Evolutionary conservation across 2,888 invertebrate genomes (phyloP).

Genomic region (Hyposoter dolosus): DNA sequence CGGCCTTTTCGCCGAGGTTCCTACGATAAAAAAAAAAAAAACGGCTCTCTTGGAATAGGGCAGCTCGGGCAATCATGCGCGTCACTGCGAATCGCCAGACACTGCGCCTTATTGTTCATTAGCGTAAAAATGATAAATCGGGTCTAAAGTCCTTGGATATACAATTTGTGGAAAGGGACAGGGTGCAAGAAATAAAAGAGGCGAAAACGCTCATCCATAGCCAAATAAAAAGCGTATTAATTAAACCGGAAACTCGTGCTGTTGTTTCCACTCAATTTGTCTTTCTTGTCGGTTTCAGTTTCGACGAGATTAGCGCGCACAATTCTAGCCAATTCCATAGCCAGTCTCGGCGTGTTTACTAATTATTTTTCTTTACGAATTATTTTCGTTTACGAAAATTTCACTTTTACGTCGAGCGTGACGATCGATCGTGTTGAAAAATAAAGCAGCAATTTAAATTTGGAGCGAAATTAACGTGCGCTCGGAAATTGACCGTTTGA

Average conservation of each 20-base stretch:
- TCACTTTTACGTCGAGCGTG: background rate
- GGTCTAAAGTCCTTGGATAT: background rate
- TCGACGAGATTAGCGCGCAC: slow-evolving; percentile 14
- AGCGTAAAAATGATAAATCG: slow-evolving; percentile 9
- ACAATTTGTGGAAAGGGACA: slow-evolving; percentile 19
- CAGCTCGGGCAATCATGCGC: background rate
- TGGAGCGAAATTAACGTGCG: slow-evolving; percentile 58
- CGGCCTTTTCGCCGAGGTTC: slow-evolving; percentile 29
- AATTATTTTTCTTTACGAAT: background rate
- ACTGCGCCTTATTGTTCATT: background rate
- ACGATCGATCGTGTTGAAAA: background rate
- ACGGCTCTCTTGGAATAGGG: slow-evolving; percentile 8
- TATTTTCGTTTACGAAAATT: slow-evolving; percentile 14
- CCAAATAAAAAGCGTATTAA: background rate
- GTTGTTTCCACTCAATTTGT: background rate
- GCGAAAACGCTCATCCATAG: background rate
- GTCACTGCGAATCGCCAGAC: background rate
- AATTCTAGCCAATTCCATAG: slow-evolving; percentile 49
- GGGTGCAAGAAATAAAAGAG: slow-evolving; percentile 7
- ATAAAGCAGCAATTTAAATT: background rate
- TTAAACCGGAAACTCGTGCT: background rate
- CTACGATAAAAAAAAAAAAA: slow-evolving; percentile 15
- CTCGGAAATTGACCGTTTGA: slow-evolving; percentile 1
- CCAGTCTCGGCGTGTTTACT: slow-evolving; percentile 41
- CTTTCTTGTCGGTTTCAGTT: background rate